Evolutionary conservation across 2,113 vertebrate genomes (phyloP), one percentile per base, ranked within the genome.

Genomic region (Onychostoma macrolepis): DNA sequence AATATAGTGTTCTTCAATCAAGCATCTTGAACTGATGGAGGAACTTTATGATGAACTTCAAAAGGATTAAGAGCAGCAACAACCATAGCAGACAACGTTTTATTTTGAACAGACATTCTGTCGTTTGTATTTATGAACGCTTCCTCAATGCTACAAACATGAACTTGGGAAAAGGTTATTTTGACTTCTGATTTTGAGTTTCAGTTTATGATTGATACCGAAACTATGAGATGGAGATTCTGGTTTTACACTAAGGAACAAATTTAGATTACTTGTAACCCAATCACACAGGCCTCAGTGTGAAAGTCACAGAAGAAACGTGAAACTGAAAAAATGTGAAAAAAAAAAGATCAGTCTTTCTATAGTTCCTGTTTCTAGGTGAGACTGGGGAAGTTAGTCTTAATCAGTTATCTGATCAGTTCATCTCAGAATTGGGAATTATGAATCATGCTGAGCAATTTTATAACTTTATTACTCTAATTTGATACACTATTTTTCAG

Each of bases 101-200:
- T 85, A 50, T 72, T 21, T 11, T 43, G 24, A 61, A 38, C 50
- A 80, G 61, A 87, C 79, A 10, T n/a, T 61, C 38, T 43, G 41
- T 58, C 36, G 50, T 36, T 43, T 77, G 45, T 89, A 85, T 89
- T 87, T 87, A 89, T 82, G 69, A 82, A 80, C 67, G 65, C 45
- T 87, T 77, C 43, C 77, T 56, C 33, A 80, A 17, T 48, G 13
- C 41, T 67, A 21, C 28, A 33, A 48, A 69, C 19, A 38, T 4
- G 11, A 48, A 58, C 45, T 71, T 88, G 13, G 6, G 41, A 45
- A 76, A 76, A 48, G n/a, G n/a, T 3, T 30, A 45, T 38, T 85
- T 84, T 53, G 13, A 4, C 4, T 36, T 53, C 7, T 58, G 1
- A 61, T 38, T 38, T 19, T 12, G 9, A 63, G 58, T 67, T 67